Evolutionary conservation across 2,888 invertebrate genomes (phyloP), one percentile per base, ranked within the genome.

Genomic region (Tricholauxania praeusta): DNA sequence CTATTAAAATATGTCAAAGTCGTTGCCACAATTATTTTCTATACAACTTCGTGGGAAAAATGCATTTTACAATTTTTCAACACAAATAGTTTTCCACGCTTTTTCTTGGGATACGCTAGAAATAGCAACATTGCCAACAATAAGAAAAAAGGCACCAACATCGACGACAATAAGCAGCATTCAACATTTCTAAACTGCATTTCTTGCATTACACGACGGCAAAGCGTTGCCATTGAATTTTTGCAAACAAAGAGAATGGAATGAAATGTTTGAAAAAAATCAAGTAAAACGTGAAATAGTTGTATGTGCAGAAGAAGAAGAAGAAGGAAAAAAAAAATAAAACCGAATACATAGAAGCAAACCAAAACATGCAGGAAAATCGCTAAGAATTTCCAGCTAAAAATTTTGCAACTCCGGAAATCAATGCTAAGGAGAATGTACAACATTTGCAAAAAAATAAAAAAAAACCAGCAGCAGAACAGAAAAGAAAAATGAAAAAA

Each of bases 181-280:
- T 53, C 51, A 48, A n/a, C 55, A 47, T 53, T 15, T 47, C 47
- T 32, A 51, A 69, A 57, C 60, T 12, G 62, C 69, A 69, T 69
- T 69, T 39, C 39, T 12, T n/a, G 14, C 39, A 39, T 39, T 39
- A 28, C 39, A 39, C 39, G 10, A 10, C 39, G 39, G 39, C 32
- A 39, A 69, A 69, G 15, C 60, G 32, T 69, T 69, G 60, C 60
- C 69, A 60, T 62, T 39, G 62, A 60, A 62, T 62, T 60, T 60
- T 8, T n/a, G n/a, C 15, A 59, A 49, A 39, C 10, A 39, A 39
- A 39, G 39, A 0, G 39, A 39, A 39, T 7, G 39, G 39, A 39
- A 39, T 39, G 10, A 39, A 39, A 39, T 10, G 10, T 39, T 7
- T 7, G 10, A 39, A 39, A 39, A 39, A 39, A 39, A 39, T 39